A percentile compares a stretch with the other conserved stretches of the same genome.
These are phyloP conservation scores for Cacatua alba DNA, from an alignment of 2,113 vertebrate genomes.

Conservation along the genomic window DNA sequence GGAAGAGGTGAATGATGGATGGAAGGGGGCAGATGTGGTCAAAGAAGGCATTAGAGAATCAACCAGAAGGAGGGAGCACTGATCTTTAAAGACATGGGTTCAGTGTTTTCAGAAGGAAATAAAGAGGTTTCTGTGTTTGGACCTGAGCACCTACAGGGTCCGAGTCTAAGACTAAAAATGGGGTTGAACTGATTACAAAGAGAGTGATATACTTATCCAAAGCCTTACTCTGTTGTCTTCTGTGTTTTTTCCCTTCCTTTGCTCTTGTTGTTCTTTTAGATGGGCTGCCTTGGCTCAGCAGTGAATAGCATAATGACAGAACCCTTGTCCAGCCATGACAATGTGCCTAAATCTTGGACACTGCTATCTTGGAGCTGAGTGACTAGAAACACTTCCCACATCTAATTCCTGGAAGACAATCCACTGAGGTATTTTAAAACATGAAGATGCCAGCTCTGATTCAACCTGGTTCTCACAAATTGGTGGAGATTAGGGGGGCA, in stretches of 20 bases:
- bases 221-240: not conserved
- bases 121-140: not conserved
- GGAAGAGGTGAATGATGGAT: not conserved
- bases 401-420: not conserved
- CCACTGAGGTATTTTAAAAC: not conserved
- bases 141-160: not conserved
- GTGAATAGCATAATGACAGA: not conserved
- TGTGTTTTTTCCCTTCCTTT: not conserved
- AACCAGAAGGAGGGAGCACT: not conserved
- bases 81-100: not conserved
- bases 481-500: not conserved
- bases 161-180: not conserved
- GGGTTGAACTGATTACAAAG: not conserved
- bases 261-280: not conserved
- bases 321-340: accelerated
- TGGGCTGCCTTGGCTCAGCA: not conserved
- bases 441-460: not conserved
- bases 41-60: not conserved
- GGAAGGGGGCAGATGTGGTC: not conserved
- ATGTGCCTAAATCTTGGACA: not conserved
- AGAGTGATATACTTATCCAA: not conserved
- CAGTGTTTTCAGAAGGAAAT: not conserved
- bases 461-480: not conserved
- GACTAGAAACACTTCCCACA: not conserved
- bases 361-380: not conserved